A percentile compares a stretch with the other conserved stretches of the same genome.
These are phyloP conservation scores for Nasonia vitripennis DNA, from an alignment of 1,140 invertebrate genomes.

Conservation along the genomic window DNA sequence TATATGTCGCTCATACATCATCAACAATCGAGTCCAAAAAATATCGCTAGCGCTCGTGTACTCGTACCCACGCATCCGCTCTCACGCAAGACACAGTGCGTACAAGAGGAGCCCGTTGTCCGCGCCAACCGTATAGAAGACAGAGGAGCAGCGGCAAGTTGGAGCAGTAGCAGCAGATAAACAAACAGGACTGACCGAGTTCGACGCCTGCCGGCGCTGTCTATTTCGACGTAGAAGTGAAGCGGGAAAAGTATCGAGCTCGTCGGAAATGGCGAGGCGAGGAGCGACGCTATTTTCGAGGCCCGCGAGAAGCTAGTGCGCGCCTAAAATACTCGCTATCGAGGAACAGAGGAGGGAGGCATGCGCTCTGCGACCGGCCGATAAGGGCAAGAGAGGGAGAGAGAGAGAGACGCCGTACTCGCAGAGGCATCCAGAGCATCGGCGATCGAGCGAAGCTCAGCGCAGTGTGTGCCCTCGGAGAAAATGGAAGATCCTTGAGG, in stretches of 20 bases:
- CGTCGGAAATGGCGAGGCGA: not conserved
- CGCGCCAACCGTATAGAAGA: not conserved
- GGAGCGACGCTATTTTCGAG: not conserved
- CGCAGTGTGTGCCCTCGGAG: not conserved
- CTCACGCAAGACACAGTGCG: not conserved
- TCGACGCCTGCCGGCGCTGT: not conserved
- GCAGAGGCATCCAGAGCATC: not conserved
- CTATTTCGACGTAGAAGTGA: not conserved
- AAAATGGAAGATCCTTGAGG: slow-evolving; percentile 46
- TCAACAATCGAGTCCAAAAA: slow-evolving; percentile 28
- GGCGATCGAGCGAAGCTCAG: not conserved
- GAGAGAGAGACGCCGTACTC: not conserved
- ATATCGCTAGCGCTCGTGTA: not conserved
- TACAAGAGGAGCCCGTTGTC: not conserved
- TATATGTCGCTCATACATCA: slow-evolving; percentile 42
- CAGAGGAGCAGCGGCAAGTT: slow-evolving; percentile 6
- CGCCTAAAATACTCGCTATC: not conserved
- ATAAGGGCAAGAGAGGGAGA: not conserved
- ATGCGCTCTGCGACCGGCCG: not conserved
- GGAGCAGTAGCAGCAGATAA: slow-evolving; percentile 2
- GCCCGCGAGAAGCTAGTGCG: not conserved
- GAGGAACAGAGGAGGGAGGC: not conserved
- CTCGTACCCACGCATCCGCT: not conserved
- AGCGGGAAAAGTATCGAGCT: not conserved
- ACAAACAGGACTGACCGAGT: slow-evolving; percentile 39